phyloP scores from a whole-genome alignment of 37 sponge, comb jelly and placozoan genomes.

The Spongia lamella region DNA sequence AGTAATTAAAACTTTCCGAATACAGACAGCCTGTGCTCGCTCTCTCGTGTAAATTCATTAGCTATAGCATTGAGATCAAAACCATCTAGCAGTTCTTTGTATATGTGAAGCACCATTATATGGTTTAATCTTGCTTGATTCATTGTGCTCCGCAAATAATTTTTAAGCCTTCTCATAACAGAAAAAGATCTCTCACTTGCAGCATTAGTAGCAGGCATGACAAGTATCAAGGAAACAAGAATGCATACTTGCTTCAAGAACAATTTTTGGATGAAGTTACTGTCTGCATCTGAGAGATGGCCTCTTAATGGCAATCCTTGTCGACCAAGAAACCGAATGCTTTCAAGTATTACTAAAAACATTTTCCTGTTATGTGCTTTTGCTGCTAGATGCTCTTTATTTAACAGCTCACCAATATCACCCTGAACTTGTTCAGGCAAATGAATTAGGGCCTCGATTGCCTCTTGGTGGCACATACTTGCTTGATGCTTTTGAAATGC shows the following conservation, averaged over 20 bases:
- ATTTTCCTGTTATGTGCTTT: constrained; percentile 53
- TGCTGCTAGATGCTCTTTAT: constrained; percentile 23
- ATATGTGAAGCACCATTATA: constrained; percentile 51
- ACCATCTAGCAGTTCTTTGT: constrained; percentile 51
- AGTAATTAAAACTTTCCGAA: constrained; percentile 72
- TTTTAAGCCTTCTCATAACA: constrained; percentile 39
- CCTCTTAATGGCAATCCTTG: constrained; percentile 73
- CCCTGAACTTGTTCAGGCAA: constrained; percentile 26
- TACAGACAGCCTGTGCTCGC: constrained; percentile 50
- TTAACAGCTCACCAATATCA: constrained; percentile 63
- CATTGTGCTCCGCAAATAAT: constrained; percentile 56
- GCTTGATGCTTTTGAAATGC: constrained; percentile 71
- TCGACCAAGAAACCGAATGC: constrained; percentile 62
- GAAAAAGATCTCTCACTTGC: constrained; percentile 50
- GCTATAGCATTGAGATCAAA: constrained; percentile 35
- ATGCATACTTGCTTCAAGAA: constrained; percentile 51
- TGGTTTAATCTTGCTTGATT: constrained; percentile 41
- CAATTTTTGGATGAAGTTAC: constrained; percentile 48
- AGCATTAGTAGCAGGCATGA: constrained; percentile 53
- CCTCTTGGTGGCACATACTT: constrained; percentile 76
- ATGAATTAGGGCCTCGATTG: constrained; percentile 42
- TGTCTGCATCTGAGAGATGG: constrained; percentile 38
- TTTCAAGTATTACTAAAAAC: constrained; percentile 53
- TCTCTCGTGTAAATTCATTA: constrained; percentile 65
- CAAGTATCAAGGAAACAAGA: constrained; percentile 27